Evolutionary conservation across 2,888 invertebrate genomes (phyloP).

Genomic region (Caenorhabditis imperialis): DNA sequence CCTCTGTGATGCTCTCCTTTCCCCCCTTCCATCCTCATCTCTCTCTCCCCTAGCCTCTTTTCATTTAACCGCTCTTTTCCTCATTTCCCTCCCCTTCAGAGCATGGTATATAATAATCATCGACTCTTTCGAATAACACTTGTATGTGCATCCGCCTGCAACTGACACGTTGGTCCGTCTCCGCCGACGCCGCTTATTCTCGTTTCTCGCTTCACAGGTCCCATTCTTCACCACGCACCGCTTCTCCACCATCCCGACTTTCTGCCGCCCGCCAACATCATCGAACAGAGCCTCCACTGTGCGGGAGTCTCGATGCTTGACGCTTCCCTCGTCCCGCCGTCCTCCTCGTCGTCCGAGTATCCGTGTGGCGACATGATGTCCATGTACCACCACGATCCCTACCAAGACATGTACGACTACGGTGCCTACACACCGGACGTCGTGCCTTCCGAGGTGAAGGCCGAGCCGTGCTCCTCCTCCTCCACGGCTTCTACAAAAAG

Average conservation of each 20-base stretch:
- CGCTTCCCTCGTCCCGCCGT: conserved; percentile 30
- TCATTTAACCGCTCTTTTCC: conserved; percentile 4
- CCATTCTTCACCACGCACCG: conserved; percentile 38
- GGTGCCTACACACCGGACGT: conserved; percentile 44
- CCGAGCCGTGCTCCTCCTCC: conserved; percentile 15
- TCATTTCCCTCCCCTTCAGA: background rate
- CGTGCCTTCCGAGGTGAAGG: conserved; percentile 30
- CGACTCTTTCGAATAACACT: conserved; percentile 41
- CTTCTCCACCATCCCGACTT: conserved; percentile 21
- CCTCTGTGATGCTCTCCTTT: conserved; percentile 45
- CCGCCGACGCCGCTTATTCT: conserved; percentile 15
- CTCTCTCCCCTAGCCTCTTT: conserved; percentile 5
- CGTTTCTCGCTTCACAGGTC: conserved; percentile 30
- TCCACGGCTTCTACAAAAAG: conserved; percentile 17
- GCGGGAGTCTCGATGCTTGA: conserved; percentile 56
- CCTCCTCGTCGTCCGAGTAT: conserved; percentile 40
- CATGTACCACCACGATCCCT: conserved; percentile 39
- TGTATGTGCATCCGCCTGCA: conserved; percentile 56
- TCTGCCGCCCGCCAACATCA: conserved; percentile 31
- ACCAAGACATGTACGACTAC: conserved; percentile 18
- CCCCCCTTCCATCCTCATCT: background rate
- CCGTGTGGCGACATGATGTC: conserved; percentile 26
- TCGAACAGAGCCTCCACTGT: conserved; percentile 52
- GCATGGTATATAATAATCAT: conserved; percentile 13
- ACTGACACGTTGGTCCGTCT: conserved; percentile 36